Conservation (phyloP, 2,797 vertebrate genomes). For the Neosilurus mollespiculum region DNA sequence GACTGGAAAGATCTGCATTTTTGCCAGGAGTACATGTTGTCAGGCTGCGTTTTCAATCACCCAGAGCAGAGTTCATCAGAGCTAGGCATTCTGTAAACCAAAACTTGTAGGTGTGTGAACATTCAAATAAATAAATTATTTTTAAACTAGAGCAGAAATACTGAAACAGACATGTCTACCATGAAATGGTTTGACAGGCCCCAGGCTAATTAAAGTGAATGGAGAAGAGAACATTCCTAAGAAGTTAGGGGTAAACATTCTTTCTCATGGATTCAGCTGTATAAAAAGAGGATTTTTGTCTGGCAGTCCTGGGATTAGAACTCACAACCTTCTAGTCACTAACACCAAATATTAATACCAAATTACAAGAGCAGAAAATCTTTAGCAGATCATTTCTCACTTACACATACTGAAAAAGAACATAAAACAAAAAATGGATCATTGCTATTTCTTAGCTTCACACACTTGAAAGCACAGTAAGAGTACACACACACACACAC, state of each 20-base stretch:
- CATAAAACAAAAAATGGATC: constrained; percentile 7
- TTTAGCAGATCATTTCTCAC: background rate
- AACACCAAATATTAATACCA: background rate
- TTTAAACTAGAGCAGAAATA: background rate
- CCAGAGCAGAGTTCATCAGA: background rate
- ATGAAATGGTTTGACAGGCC: background rate
- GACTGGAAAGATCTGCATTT: background rate
- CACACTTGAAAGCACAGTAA: constrained; percentile 10
- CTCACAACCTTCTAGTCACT: background rate
- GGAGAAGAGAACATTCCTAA: background rate
- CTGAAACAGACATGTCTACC: background rate
- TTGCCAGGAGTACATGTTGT: background rate
- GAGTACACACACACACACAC: constrained; percentile 16
- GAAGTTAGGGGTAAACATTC: background rate
- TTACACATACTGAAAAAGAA: background rate
- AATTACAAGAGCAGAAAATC: background rate
- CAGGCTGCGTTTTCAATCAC: background rate
- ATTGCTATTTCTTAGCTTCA: constrained; percentile 24
- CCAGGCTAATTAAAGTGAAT: background rate
- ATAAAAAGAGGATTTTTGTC: too few species aligned
- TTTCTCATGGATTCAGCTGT: background rate
- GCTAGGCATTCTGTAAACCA: background rate
- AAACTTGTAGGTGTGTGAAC: background rate
- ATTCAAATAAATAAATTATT: background rate
- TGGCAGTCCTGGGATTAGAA: background rate